Evolutionary conservation across 2,113 vertebrate species (phyloP), one percentile per base, ranked within the genome.

Genomic region (Numenius arquata): DNA sequence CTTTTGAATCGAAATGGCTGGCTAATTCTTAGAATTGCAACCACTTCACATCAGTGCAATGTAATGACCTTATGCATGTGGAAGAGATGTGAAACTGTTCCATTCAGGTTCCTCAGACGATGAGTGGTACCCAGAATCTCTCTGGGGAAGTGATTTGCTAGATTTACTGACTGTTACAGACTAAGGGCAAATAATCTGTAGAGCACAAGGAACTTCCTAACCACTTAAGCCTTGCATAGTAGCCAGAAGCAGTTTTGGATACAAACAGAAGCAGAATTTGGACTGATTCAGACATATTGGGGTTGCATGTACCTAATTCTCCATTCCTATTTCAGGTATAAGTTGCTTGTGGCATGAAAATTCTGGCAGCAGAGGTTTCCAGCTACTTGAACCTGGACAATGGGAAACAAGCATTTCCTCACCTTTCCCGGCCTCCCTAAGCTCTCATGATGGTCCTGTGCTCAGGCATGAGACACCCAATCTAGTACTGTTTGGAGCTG

Each of bases 241-340:
- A 82, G 45, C 18, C 55, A 77, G 40, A 72, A 75, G 41, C 22
- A 79, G 43, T 66, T 82, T 38, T 56, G 36, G 36, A 65, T 66
- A 86, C 13, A 72, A 88, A 67, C 5, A 55, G 67, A 91, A 89
- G 12, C 12, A 85, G 58, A 76, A 78, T 81, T 62, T 83, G 23
- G 20, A 53, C 45, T 62, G 43, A 55, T 34, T 85, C 32, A 73
- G 32, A 56, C 0, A 13, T 9, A 8, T 5, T 19, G 4, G 10
- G 9, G 20, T 45, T 90, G 85, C 70, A 75, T 6, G 13, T 89
- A 70, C 92, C 52, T 89, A 47, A 87, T 81, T 85, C 17, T 94
- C 15, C 48, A 47, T 96, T 98, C 93, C 61, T 96, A 15, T 97
- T 97, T 61, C 80, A 98, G 97, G 85, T 77, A 12, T 84, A 81